Evolutionary conservation across 2,888 invertebrate genomes (phyloP), one percentile per base, ranked within the genome.

Genomic region (Vandiemenella viatica): DNA sequence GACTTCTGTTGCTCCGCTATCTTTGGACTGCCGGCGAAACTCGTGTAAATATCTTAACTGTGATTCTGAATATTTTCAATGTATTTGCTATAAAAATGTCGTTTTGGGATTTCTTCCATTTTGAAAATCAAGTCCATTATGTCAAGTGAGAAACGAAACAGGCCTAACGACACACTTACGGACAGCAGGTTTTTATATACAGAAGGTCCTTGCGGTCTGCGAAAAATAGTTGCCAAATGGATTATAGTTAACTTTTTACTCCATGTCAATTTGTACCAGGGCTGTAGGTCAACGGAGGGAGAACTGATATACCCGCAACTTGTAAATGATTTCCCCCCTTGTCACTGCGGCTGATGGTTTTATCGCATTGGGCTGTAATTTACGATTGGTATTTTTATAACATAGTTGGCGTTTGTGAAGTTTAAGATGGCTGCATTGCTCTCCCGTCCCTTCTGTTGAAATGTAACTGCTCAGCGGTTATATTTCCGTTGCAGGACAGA

Each of bases 191-290:
- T n/a, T 48, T 45, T 43, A 51, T 46, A 49, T 45, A 44, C 49
- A 49, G 26, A 46, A 47, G 17, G 16, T 47, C 21, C 42, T 49
- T 46, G 41, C 23, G 51, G 51, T 53, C 51, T 53, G 51, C 49
- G 49, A 49, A n/a, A 22, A 48, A 43, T 53, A 53, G 53, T 45
- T 51, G 53, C 49, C 53, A 47, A 43, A 49, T 16, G 53, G 51
- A 49, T 51, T 51, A 42, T 51, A 49, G 49, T 49, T 42, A 49
- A 53, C 49, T 50, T 53, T 49, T 45, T 53, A 53, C 53, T 53
- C 50, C 49, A 53, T 53, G 53, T 53, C 53, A 53, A 53, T 53
- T 53, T 37, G 50, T 46, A 51, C 45, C 53, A 53, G 53, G 53
- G 53, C 49, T 53, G 53, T 53, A 53, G 53, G 50, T 45, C 42